Evolutionary conservation across 1,140 invertebrate genomes (phyloP), one percentile per base, ranked within the genome.

Genomic region (Hirudo medicinalis): DNA sequence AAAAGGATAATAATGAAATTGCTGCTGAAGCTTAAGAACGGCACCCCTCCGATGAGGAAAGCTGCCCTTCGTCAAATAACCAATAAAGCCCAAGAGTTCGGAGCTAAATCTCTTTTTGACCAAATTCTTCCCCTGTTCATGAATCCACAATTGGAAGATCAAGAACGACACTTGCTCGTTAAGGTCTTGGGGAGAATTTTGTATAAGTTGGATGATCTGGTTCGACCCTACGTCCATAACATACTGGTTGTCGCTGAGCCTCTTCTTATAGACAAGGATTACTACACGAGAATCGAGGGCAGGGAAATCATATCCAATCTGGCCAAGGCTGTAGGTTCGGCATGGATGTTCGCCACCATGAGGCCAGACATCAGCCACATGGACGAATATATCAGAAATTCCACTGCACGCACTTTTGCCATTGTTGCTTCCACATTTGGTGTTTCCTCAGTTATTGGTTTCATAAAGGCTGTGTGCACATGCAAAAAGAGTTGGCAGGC

Each of bases 401-500:
- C 97, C 0, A 99, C 97, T 15, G 96, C 97, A 2, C 85, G 97
- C 77, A 96, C 97, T 0, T 99, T 99, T 83, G 97, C 97, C 54
- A 96, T 99, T 0, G 96, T 99, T 2, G 97, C 97, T 0, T 98
- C 95, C 13, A 96, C 97, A 71, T 84, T 99, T 32, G 95, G 96
- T 54, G 99, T 99, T 76, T 96, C 97, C 19, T 97, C 95, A 0
- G 83, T 99, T 0, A 81, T 99, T 72, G 96, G 96, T 0, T 99
- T 99, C 80, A 86, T 99, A 75, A 99, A 99, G 84, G 97, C 97
- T 74, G 97, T 99, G 1, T 99, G 97, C 82, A 89, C 94, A 74
- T 97, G 93, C 73, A 99, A 99, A 83, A 99, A 99, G 80, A 97
- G 93, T 0, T 99, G 97, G 97, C 97, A 99, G 84, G 97, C 97